Evolutionary conservation across 1,140 invertebrate genomes (phyloP), one percentile per base, ranked within the genome.

Genomic region (Drosophila virilis): DNA sequence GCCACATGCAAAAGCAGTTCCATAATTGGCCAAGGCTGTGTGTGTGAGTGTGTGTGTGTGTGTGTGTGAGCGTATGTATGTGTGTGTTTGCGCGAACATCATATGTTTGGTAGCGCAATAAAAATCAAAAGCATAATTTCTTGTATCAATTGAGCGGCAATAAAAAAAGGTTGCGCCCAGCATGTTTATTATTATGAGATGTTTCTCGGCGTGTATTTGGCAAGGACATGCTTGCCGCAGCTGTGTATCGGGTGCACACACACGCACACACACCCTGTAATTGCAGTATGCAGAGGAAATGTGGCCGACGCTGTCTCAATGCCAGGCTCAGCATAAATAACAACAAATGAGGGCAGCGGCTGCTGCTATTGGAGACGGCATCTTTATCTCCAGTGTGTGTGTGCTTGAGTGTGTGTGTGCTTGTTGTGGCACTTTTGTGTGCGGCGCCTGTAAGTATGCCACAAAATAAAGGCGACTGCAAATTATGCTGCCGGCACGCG

Each of bases 101-200:
- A 91, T 91, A 91, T 91, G 90, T 89, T 91, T 55, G 74, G 37
- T 42, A 65, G 35, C 42, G 88, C 77, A 91, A 91, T 91, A 91
- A 91, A 91, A 91, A 90, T 90, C 79, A 91, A 91, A 90, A 83
- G 69, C 80, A 81, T 91, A 81, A 91, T 91, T 91, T 91, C 69
- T 69, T 77, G 76, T 86, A 82, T 86, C 82, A 86, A 86, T 86
- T 83, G 76, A 79, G 75, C 71, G 67, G 80, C 78, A 81, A 90
- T 89, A 85, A 85, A 90, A 80, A 64, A 55, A 52, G 2, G 8
- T 48, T 64, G 58, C 65, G 65, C 61, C 42, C 1, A 74, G 72
- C 72, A 88, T 88, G 83, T 88, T 88, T 88, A 83, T 89, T 83
- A 83, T 88, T 88, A 88, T 83, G 65, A 62, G 40, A 12, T 38